These are phyloP conservation scores for Tachuris rubrigastra DNA, from an alignment of 2,113 vertebrate genomes.

Conservation along the genomic window DNA sequence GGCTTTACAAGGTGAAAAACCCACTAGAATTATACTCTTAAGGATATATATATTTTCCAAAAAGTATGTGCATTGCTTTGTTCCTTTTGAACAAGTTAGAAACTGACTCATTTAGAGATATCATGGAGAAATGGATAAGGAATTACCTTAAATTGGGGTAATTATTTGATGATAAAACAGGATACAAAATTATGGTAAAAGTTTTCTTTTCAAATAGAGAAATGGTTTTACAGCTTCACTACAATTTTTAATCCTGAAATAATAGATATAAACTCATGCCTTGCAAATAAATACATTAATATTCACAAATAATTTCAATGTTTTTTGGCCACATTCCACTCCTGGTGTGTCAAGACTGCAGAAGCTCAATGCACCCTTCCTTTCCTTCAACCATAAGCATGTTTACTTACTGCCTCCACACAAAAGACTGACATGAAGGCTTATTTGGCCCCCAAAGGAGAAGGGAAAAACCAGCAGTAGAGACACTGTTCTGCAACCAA, in stretches of 20 bases:
- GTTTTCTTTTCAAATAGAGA: neutral
- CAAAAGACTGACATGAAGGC: neutral
- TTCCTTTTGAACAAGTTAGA: neutral
- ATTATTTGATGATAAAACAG: neutral
- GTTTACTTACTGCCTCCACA: neutral
- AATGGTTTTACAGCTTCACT: neutral
- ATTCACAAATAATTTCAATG: neutral
- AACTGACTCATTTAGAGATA: neutral
- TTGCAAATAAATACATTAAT: neutral
- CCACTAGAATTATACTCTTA: neutral
- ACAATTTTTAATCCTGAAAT: neutral
- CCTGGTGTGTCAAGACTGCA: neutral
- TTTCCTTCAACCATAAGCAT: neutral
- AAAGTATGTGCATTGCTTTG: neutral
- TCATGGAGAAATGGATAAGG: neutral
- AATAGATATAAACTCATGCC: neutral
- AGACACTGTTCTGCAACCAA: neutral
- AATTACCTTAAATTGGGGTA: neutral
- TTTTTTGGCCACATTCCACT: neutral
- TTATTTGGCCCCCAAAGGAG: neutral
- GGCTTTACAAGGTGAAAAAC: neutral
- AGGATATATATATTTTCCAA: neutral
- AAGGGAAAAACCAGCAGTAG: neutral
- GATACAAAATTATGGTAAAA: neutral
- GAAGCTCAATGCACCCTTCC: neutral